Percentiles rank a stretch among this genome's conserved stretches.
Conservation (phyloP, 35 echinoderm and acorn worm species). For the Acanthaster planci region DNA sequence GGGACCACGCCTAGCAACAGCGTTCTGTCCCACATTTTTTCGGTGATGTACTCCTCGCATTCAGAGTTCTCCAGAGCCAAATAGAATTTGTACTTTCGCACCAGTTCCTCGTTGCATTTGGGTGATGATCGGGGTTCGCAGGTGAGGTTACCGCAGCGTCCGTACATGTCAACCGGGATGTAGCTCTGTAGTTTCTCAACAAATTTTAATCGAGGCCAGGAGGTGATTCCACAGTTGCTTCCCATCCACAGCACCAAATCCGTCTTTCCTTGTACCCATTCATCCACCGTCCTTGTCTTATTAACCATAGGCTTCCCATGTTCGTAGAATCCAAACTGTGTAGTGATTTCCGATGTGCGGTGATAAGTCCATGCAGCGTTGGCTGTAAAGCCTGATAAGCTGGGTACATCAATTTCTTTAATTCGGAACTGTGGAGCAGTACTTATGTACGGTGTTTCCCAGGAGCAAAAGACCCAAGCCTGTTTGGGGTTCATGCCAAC, state of each 20-base stretch:
- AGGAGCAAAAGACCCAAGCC: no score
- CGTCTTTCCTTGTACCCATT: background rate
- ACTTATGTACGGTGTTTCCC: no score
- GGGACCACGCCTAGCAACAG: background rate
- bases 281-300: background rate
- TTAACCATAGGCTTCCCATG: background rate
- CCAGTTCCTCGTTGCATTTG: background rate
- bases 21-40: background rate
- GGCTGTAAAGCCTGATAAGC: background rate
- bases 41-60: background rate
- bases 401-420: no score
- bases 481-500: no score
- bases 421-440: no score
- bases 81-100: background rate
- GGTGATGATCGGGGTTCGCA: background rate
- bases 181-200: background rate
- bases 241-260: background rate
- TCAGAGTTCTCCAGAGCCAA: no score
- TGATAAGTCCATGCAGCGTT: background rate
- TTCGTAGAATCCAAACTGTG: background rate
- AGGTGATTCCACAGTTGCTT: background rate
- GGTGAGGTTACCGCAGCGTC: no score
- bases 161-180: background rate
- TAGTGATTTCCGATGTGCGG: background rate
- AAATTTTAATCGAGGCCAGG: background rate